phyloP scores from a whole-genome alignment of 35 echinoderm and acorn worm species.

The Ophioderma brevispina region DNA sequence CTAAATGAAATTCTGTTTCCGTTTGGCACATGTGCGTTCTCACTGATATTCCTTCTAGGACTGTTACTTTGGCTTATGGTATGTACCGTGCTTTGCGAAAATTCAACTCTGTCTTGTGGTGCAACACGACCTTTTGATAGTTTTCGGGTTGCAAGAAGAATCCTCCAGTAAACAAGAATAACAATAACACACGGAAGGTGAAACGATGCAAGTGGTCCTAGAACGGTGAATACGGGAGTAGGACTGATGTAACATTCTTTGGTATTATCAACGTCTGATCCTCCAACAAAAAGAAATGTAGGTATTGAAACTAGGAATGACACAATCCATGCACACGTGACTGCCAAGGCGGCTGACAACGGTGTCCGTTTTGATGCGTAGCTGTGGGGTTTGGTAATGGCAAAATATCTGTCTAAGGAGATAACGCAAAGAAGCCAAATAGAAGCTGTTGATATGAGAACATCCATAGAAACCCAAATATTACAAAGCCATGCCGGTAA shows the following conservation, averaged over 20 bases:
- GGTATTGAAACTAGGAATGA: slow-evolving; percentile 32
- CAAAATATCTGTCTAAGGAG: slow-evolving; percentile 73
- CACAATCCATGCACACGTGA: slow-evolving; percentile 59
- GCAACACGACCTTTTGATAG: slow-evolving; percentile 4
- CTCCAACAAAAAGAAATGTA: slow-evolving; percentile 22
- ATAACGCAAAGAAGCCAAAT: slow-evolving; percentile 73
- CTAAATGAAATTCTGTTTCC: slow-evolving; percentile 24
- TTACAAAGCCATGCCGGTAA: slow-evolving; percentile 47
- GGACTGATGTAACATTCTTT: not conserved
- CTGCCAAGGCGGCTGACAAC: slow-evolving; percentile 31
- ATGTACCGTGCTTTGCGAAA: not conserved
- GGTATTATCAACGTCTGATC: not conserved
- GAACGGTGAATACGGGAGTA: slow-evolving; percentile 3
- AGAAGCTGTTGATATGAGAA: slow-evolving; percentile 64
- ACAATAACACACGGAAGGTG: slow-evolving; percentile 60
- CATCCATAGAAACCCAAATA: slow-evolving; percentile 63
- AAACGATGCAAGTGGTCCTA: slow-evolving; percentile 24
- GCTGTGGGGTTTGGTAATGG: slow-evolving; percentile 62
- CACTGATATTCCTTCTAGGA: not conserved
- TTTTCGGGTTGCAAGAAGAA: slow-evolving; percentile 36
- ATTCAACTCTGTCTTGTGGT: slow-evolving; percentile 12
- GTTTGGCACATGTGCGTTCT: not conserved
- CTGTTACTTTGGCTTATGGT: no score
- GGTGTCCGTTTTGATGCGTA: slow-evolving; percentile 66
- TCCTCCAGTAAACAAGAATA: slow-evolving; percentile 54